Base-by-base conservation (phyloP, 2,797 vertebrate genomes). In the Menidia menidia region DNA sequence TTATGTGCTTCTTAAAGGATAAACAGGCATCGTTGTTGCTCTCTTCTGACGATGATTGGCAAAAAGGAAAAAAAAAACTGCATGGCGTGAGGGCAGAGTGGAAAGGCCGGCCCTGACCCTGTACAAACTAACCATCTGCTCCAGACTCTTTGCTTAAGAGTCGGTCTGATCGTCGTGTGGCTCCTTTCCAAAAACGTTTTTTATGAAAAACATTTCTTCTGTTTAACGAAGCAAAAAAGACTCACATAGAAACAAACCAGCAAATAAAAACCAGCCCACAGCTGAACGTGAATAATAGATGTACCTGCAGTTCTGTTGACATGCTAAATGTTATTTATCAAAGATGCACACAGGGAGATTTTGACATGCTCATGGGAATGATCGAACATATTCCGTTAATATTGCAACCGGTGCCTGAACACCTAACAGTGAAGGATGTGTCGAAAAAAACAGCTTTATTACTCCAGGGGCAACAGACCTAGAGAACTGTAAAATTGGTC, bases 401-500 rank as follows among this genome's bases (percentile, higher is more conserved):
- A 68, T 78, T 54, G 54, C 62, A 58, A 68, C 33, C 51, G 56
- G 71, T 73, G 71, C 57, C 57, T 77, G 69, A 68, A 62, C 33
- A 67, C 60, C 71, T 16, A 75, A 60, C 42, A 64, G 54, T 67
- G 75, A 80, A 63, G 64, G 64, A 77, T 76, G 78, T 74, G 62
- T 41, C 75, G 39, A 75, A 83, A 87, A 25, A 86, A 88, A 90
- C 84, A 78, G 82, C 87, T 92, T 89, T 80, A 92, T 93, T 88
- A 89, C 88, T 82, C 75, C 66, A 57, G 71, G 72, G 83, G 72
- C 87, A 50, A 71, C 44, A 43, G 39, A 84, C 69, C 80, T 75
- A 77, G 12, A 91, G 79, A 90, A 84, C 84, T 91, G 89, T 89
- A 89, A 89, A 91, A 92, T 88, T 90, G 87, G 86, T 90, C 82